Conservation (phyloP, 2,888 invertebrate genomes). For the Sminthurinus aureus region DNA sequence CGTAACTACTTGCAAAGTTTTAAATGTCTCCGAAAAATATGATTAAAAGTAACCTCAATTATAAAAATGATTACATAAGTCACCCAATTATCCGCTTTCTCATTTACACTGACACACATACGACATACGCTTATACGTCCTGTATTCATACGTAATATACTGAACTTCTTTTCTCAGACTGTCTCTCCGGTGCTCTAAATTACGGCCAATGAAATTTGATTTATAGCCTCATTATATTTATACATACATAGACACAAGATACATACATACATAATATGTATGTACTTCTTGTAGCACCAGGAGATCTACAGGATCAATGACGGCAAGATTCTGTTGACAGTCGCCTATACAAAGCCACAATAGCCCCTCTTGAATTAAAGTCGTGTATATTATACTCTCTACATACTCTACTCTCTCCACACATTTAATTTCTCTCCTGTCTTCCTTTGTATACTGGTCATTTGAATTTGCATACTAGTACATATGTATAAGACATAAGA, state of each 20-base stretch:
- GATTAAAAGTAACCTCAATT: background rate
- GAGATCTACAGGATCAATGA: conserved; percentile 17
- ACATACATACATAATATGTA: no score
- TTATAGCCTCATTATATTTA: conserved; percentile 10
- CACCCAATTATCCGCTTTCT: no score
- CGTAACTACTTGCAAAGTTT: no score
- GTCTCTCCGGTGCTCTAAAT: background rate
- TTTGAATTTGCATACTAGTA: background rate
- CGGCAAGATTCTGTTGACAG: conserved; percentile 26
- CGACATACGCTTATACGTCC: no score
- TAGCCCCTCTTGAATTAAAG: background rate
- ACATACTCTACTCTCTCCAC: no score
- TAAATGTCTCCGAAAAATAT: no score
- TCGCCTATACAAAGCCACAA: conserved; percentile 18
- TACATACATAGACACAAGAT: no score
- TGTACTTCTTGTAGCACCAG: no score
- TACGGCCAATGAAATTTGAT: conserved; percentile 28
- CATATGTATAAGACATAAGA: background rate
- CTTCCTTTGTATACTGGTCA: background rate
- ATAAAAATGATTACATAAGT: background rate
- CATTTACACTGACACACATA: no score
- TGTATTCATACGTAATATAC: no score
- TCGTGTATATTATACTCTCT: background rate
- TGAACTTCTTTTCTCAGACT: background rate
- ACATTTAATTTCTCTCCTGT: no score